Conservation (phyloP, 2,797 vertebrate genomes). For the Lepidocolaptes lacrymiger region DNA sequence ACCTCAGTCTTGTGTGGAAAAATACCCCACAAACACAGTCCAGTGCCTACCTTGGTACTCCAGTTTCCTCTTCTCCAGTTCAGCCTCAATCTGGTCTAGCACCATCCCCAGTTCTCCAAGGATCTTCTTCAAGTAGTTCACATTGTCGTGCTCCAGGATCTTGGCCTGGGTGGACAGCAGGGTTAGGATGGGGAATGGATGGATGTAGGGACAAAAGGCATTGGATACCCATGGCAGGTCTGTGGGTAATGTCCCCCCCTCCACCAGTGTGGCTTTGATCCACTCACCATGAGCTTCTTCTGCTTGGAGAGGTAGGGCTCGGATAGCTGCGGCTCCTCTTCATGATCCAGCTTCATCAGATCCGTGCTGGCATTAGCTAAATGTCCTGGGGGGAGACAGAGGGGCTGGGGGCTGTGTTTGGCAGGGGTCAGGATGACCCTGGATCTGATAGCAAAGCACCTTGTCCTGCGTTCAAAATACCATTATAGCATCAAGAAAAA, state of each 20-base stretch:
- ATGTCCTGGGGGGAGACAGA: conserved; percentile 83
- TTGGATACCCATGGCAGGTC: accelerated
- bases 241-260: not conserved
- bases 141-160: conserved; percentile 97
- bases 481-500: not conserved
- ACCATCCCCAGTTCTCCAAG: conserved; percentile 96
- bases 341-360: conserved; percentile 95
- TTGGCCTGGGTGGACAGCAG: conserved; percentile 84
- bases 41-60: conserved; percentile 89
- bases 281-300: conserved; percentile 97
- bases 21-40: not conserved
- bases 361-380: conserved; percentile 92
- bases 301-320: conserved; percentile 99
- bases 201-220: not conserved
- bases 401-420: not conserved
- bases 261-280: not conserved
- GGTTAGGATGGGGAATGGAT: not conserved
- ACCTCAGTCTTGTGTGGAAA: accelerated
- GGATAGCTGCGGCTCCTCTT: conserved; percentile 92
- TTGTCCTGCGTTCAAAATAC: not conserved
- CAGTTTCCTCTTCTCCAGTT: conserved; percentile 96
- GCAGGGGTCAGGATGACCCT: not conserved
- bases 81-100: conserved; percentile 95
- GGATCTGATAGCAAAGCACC: not conserved
- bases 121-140: conserved; percentile 97